phyloP scores from a whole-genome alignment of 2,113 vertebrate genomes.

The Trematocara macrostoma region DNA sequence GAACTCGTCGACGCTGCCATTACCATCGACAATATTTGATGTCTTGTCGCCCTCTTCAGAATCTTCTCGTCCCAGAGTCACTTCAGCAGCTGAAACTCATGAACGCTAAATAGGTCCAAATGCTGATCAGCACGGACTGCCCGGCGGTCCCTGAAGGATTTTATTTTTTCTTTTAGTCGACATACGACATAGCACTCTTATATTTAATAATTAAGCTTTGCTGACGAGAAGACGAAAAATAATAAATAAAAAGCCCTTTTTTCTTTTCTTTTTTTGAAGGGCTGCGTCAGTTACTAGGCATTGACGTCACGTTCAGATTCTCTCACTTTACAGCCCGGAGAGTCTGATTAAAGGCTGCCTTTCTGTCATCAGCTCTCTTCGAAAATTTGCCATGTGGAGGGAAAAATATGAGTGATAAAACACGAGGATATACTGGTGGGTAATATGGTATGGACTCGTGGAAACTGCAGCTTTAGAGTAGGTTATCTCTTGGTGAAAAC shows the following conservation, averaged over 20 bases:
- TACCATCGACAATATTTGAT: constrained; percentile 33
- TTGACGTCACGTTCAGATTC: constrained; percentile 80
- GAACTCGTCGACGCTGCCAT: constrained; percentile 33
- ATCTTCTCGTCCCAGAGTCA: constrained; percentile 49
- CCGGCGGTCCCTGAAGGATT: neutral
- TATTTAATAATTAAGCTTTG: constrained; percentile 80
- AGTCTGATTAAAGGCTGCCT: constrained; percentile 84
- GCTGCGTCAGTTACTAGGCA: constrained; percentile 82
- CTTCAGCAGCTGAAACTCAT: constrained; percentile 62
- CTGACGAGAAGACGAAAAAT: constrained; percentile 74
- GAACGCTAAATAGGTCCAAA: constrained; percentile 37
- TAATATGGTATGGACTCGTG: constrained; percentile 12
- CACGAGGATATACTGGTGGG: constrained; percentile 21
- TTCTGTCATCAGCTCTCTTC: constrained; percentile 53
- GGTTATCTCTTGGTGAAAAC: constrained; percentile 40
- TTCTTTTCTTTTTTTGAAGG: constrained; percentile 77
- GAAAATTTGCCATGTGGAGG: constrained; percentile 29
- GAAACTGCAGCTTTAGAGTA: constrained; percentile 26
- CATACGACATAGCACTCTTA: constrained; percentile 61
- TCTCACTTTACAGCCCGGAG: constrained; percentile 93
- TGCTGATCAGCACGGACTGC: constrained; percentile 14
- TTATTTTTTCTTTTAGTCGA: constrained; percentile 22
- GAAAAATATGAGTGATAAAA: constrained; percentile 14
- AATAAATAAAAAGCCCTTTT: constrained; percentile 70
- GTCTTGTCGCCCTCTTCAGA: constrained; percentile 52